Conservation (phyloP, 2,888 invertebrate genomes). For the Harpagoxenus sublaevis region DNA sequence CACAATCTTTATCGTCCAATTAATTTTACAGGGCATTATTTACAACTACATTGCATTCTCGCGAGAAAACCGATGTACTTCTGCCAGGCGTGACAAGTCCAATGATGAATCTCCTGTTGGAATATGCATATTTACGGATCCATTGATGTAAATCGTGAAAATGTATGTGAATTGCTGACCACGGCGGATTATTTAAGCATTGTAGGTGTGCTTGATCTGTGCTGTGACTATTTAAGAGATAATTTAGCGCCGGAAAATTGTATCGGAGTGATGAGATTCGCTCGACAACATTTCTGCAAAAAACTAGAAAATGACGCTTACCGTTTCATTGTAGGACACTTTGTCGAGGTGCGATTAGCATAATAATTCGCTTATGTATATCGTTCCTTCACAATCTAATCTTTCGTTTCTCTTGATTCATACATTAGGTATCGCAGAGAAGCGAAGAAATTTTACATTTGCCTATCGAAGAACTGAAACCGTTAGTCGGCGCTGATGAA, state of each 20-base stretch:
- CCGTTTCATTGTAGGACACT: conserved; percentile 92
- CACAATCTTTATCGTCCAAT: background rate
- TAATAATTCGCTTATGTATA: background rate
- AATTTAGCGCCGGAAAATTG: conserved; percentile 93
- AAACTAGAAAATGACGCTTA: conserved; percentile 91
- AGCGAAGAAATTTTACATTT: conserved; percentile 92
- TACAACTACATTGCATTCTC: conserved; percentile 92
- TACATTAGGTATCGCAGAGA: conserved; percentile 88
- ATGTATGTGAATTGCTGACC: conserved; percentile 93
- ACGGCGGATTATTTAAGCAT: conserved; percentile 96
- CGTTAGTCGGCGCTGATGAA: conserved; percentile 93
- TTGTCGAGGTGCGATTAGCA: conserved; percentile 87
- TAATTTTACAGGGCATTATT: conserved; percentile 91
- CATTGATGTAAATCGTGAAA: conserved; percentile 91
- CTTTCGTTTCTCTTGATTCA: background rate
- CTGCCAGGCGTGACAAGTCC: conserved; percentile 93
- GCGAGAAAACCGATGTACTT: conserved; percentile 90
- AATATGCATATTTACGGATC: conserved; percentile 95
- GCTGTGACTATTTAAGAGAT: conserved; percentile 91
- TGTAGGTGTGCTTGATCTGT: conserved; percentile 92
- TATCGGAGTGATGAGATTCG: conserved; percentile 94
- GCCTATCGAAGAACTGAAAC: conserved; percentile 91
- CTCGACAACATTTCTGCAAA: conserved; percentile 91
- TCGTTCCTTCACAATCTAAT: background rate
- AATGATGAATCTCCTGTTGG: conserved; percentile 92